Evolutionary conservation across 2,888 invertebrate genomes (phyloP).

Genomic region (Clivina fossor): DNA sequence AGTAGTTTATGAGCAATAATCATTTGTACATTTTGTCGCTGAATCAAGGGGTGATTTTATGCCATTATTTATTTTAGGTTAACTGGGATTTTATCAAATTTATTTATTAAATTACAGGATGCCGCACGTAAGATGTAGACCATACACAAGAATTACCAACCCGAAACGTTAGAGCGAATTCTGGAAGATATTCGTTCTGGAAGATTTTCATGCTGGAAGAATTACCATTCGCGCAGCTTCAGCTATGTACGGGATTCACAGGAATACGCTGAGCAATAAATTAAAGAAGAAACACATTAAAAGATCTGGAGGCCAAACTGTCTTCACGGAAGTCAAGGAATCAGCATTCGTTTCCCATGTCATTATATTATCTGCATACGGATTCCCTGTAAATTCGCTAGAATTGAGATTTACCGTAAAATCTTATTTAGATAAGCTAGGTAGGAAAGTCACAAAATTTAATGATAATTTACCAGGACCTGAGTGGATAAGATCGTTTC

Average conservation of each 20-base stretch:
- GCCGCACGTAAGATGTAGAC: not conserved
- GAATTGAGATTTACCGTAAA: slow-evolving; percentile 13
- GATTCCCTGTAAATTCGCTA: slow-evolving; percentile 18
- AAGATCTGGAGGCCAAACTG: not conserved
- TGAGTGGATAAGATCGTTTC: slow-evolving; percentile 4
- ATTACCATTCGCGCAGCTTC: not conserved
- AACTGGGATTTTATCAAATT: not conserved
- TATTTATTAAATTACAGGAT: not conserved
- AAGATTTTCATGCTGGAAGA: not conserved
- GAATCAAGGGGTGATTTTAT: too few species aligned
- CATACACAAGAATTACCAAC: not conserved
- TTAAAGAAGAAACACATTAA: slow-evolving; percentile 2
- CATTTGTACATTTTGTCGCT: too few species aligned
- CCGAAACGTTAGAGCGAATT: not conserved
- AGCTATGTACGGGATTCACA: slow-evolving; percentile 10
- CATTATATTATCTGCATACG: slow-evolving; percentile 7
- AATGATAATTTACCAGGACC: slow-evolving; percentile 3
- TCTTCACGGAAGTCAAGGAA: not conserved
- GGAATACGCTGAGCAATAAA: slow-evolving; percentile 9
- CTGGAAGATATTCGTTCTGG: not conserved
- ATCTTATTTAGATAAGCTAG: not conserved
- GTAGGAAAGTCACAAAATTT: slow-evolving; percentile 6
- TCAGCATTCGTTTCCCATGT: slow-evolving; percentile 1
- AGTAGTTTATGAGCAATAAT: too few species aligned
- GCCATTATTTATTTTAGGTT: not conserved